These are phyloP conservation scores for Shinisaurus crocodilurus DNA, from an alignment of 2,113 vertebrate species.

Conservation along the genomic window DNA sequence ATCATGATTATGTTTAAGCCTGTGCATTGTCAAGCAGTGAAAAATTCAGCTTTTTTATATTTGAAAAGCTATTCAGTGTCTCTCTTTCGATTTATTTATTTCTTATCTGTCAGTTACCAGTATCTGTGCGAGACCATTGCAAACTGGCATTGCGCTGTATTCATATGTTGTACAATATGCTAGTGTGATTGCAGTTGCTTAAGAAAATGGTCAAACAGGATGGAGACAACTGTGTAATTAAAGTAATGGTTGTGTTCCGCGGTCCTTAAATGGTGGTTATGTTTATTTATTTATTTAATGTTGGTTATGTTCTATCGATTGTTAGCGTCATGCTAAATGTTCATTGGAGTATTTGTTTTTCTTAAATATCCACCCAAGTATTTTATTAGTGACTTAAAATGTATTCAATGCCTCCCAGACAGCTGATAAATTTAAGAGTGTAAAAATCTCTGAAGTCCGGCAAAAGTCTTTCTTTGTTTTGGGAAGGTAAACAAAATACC, in stretches of 20 bases:
- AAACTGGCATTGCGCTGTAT: background rate
- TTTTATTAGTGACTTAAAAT: background rate
- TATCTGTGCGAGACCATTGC: background rate
- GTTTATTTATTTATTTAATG: too few species aligned
- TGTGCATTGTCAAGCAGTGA: background rate
- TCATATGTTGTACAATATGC: background rate
- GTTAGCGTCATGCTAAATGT: background rate
- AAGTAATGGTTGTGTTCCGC: background rate
- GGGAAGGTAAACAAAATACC: background rate
- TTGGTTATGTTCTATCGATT: background rate
- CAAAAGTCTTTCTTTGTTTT: background rate
- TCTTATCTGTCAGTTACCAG: background rate
- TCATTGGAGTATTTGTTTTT: background rate
- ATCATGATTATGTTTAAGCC: background rate
- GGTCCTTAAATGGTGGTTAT: background rate
- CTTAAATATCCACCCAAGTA: background rate
- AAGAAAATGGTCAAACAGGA: background rate
- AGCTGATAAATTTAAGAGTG: background rate
- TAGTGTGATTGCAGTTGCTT: background rate
- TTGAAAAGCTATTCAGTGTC: background rate
- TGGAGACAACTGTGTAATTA: background rate
- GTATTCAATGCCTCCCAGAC: too few species aligned
- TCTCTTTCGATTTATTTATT: background rate
- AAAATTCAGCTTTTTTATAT: background rate
- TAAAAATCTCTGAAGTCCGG: background rate